Evolutionary conservation across 2,888 invertebrate genomes (phyloP), one percentile per base, ranked within the genome.

Genomic region (Papilio demoleus): DNA sequence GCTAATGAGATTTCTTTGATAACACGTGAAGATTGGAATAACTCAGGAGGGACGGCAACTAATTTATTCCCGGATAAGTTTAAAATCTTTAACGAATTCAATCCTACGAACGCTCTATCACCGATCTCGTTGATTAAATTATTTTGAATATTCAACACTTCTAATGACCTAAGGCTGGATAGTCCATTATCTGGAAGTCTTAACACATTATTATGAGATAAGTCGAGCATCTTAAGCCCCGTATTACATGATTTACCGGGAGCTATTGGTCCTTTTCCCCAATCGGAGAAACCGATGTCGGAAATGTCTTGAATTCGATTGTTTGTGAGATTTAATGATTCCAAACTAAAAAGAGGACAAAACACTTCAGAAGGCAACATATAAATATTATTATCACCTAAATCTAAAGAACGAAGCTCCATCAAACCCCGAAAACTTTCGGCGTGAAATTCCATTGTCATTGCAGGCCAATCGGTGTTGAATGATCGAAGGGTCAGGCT

Each of bases 51-150:
- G 76, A 97, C 93, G 56, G 96, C 95, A 62, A 95, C 95, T 79
- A 97, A 93, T 81, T 94, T 94, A 91, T 97, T 97, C 82, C 95
- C 95, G 12, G 97, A 96, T 82, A 97, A 90, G 89, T 97, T 97
- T 60, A 97, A 89, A 76, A 94, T 93, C 82, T 94, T 94, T 77
- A 97, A 90, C 73, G 94, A 93, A 75, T 90, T 93, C 75, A 97
- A 88, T 73, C 96, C 96, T 71, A 94, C 94, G 74, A 97, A 94
- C 62, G 96, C 95, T 76, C 96, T 93, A 82, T 97, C 96, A 53
- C 95, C 96, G 74, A 97, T 93, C 75, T 95, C 95, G 72, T 95
- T 94, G 77, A 97, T 94, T 76, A 94, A 94, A 86, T 97, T 97
- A 84, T 96, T 94, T 83, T 96, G 95, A 76, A 97, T 92, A 82